Base-by-base conservation (phyloP, 1,140 invertebrate genomes). In the Cyrtorhinus lividipennis region DNA sequence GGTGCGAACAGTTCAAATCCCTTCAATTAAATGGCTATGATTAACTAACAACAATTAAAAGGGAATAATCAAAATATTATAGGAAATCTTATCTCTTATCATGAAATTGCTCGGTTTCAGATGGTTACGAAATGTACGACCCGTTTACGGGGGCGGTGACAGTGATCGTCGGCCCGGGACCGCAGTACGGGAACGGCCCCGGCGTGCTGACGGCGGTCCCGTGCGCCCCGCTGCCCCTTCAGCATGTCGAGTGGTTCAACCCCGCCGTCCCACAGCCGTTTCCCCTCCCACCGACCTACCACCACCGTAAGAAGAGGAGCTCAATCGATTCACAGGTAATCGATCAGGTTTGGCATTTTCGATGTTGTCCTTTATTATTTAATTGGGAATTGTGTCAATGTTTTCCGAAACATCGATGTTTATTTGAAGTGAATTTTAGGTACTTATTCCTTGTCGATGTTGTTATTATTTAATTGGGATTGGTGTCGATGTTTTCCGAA, bases 241-340 rank as follows among this genome's bases (percentile, higher is more conserved):
- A 71, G n/a, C 64, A 71, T 0, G 27, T 73, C 2, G 71, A 73
- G 53, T 73, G 72, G 72, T 73, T 69, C 62, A 70, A 69, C 56
- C 70, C 69, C 10, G 24, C 65, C 13, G 48, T 67, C n/a, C 61
- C 63, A 8, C 61, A 62, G 38, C 53, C 57, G 0, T 58, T 46
- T 26, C 24, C 22, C 64, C 61, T 59, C 58, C 3, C 57, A 62
- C 26, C 48, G 38, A 25, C 61, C 56, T 23, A 61, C 38, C 27
- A 38, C 45, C 61, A 65, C 5, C 67, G 64, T 38, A 71, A 72
- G 64, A 63, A 69, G 20, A 69, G 70, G 23, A 69, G 65, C 61
- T 71, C 70, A 30, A 67, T 67, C 13, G 70, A 71, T 57, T 71
- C 70, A 20, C 70, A 71, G 68, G 70, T 71, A 65, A 64, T n/a